phyloP scores from a whole-genome alignment of 2,113 vertebrate species.

The Anoplopoma fimbria region DNA sequence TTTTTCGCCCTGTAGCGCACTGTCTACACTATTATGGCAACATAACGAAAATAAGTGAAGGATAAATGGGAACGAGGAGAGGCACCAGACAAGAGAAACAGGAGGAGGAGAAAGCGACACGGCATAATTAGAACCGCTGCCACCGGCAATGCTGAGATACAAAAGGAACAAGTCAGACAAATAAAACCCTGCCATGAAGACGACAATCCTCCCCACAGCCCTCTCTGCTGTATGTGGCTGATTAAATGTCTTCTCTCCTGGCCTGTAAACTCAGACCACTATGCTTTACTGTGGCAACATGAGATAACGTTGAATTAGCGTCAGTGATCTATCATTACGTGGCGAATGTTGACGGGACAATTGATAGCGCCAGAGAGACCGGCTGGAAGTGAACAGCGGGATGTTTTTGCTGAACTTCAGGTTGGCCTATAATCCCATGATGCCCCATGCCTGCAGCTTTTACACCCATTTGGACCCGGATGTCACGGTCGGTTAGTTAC shows the following conservation, averaged over 20 bases:
- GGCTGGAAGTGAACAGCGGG: constrained; percentile 8
- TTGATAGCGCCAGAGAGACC: constrained; percentile 26
- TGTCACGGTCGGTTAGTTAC: constrained; percentile 44
- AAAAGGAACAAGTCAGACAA: constrained; percentile 39
- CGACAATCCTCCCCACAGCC: constrained; percentile 8
- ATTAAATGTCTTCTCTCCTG: constrained; percentile 29
- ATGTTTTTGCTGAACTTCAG: constrained; percentile 29
- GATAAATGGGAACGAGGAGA: background rate
- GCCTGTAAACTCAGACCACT: constrained; percentile 18
- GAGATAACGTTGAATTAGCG: constrained; percentile 38
- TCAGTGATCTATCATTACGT: constrained; percentile 31
- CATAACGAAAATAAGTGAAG: constrained; percentile 10
- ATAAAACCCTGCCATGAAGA: constrained; percentile 62
- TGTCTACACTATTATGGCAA: background rate
- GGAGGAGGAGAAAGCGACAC: constrained; percentile 27
- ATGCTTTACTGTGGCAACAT: background rate
- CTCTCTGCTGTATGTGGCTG: constrained; percentile 24
- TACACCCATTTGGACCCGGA: constrained; percentile 35
- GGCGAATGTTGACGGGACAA: constrained; percentile 23
- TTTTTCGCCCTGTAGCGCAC: background rate
- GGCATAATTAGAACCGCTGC: constrained; percentile 53
- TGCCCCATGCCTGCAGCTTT: constrained; percentile 4
- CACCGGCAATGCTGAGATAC: background rate
- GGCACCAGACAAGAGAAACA: background rate
- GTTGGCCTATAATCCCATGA: background rate